A percentile compares a stretch with the other conserved stretches of the same genome.
Evolutionary conservation across 2,888 invertebrate genomes (phyloP).

Genomic region (Sussaba pulchella): DNA sequence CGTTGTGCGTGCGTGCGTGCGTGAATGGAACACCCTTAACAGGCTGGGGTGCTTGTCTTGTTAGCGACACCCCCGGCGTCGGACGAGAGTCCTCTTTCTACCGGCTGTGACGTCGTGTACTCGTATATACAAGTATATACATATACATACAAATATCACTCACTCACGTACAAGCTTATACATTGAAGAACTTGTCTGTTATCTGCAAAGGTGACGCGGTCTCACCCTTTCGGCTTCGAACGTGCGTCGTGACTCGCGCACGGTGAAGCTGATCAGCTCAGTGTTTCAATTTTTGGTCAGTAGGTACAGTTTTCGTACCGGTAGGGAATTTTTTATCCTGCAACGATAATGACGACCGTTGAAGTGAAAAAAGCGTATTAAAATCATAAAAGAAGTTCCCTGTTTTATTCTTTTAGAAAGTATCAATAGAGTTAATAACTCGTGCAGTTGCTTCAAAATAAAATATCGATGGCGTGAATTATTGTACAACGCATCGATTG

Average conservation of each 20-base stretch:
- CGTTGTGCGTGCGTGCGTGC: conserved; percentile 70
- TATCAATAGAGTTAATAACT: too few relatives aligned
- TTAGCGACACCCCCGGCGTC: conserved; percentile 84
- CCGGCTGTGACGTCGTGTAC: conserved; percentile 36
- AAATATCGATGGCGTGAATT: too few relatives aligned
- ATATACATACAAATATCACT: conserved; percentile 20
- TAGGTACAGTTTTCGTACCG: too few relatives aligned
- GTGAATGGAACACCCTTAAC: conserved; percentile 76
- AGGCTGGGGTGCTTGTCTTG: conserved; percentile 81
- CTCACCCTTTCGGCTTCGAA: conserved; percentile 35
- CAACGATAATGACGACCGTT: too few relatives aligned
- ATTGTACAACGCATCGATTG: too few relatives aligned
- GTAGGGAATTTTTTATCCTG: too few relatives aligned
- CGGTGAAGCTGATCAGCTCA: conserved; percentile 37
- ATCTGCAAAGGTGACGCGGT: conserved; percentile 45
- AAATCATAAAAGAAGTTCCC: too few relatives aligned
- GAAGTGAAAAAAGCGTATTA: too few relatives aligned
- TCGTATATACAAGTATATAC: too few relatives aligned
- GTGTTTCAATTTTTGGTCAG: background rate
- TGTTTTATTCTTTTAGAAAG: too few relatives aligned
- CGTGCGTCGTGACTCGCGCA: background rate
- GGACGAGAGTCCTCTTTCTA: conserved; percentile 80
- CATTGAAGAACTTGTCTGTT: conserved; percentile 36
- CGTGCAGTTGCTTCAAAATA: too few relatives aligned
- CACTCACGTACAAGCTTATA: conserved; percentile 21